phyloP scores from a whole-genome alignment of 2,888 invertebrate species.

The Pandemis corylana region DNA sequence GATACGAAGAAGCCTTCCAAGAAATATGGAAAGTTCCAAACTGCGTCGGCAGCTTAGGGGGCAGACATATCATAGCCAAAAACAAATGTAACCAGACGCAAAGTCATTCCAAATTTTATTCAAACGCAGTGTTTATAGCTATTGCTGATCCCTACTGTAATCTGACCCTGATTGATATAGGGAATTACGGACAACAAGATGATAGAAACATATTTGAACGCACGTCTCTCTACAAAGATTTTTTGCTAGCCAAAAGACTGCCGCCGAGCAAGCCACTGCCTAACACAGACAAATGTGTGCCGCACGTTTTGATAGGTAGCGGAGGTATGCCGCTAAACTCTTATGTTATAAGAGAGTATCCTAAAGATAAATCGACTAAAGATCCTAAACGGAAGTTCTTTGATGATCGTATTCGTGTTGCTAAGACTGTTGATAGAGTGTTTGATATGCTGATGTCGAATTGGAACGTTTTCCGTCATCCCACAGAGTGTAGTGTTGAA shows the following conservation, averaged over 20 bases:
- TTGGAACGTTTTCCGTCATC: conserved; percentile 8
- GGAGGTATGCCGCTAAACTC: background rate
- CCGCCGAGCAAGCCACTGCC: conserved; percentile 14
- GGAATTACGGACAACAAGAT: conserved; percentile 9
- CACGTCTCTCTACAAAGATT: conserved; percentile 12
- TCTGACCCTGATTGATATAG: conserved; percentile 15
- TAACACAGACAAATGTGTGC: background rate
- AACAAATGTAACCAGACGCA: background rate
- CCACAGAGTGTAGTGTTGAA: conserved; percentile 6
- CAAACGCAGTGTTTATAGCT: background rate
- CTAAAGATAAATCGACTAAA: background rate
- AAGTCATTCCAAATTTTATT: background rate
- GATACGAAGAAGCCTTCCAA: background rate
- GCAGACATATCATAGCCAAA: conserved; percentile 12
- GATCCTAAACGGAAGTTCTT: background rate
- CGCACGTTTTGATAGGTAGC: conserved; percentile 1
- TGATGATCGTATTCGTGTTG: conserved; percentile 1
- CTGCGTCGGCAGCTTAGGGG: conserved; percentile 27
- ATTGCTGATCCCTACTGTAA: conserved; percentile 21
- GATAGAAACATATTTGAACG: conserved; percentile 7
- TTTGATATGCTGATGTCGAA: conserved; percentile 15
- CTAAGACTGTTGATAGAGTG: background rate
- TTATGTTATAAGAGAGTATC: conserved; percentile 17
- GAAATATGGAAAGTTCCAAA: conserved; percentile 5
- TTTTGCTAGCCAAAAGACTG: background rate